Evolutionary conservation across 37 sponge, comb jelly and placozoan genomes (phyloP), one percentile per base, ranked within the genome.

Genomic region (Eunapius fragilis): DNA sequence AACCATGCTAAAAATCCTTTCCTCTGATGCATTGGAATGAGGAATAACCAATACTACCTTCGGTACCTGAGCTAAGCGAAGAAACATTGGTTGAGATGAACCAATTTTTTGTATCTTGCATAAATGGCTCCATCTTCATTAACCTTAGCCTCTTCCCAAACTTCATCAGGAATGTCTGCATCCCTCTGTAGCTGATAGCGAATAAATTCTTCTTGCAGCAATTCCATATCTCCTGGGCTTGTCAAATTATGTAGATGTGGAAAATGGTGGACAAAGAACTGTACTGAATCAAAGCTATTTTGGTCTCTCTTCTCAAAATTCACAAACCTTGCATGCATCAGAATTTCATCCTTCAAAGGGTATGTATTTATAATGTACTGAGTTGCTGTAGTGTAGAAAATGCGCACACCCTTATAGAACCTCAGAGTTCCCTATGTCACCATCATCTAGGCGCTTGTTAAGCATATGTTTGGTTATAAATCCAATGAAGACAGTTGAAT

Each of bases 261-360:
- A 45, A 26, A 82, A 2, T 74, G 4, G 2, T 77, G 37, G 11
- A 82, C 74, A 69, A 86, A 91, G 30, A 75, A 91, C 35, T 71
- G 70, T 1, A 91, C 91, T 70, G 82, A 74, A 38, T 69, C 33
- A 31, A 87, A 49, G 31, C 35, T 35, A 13, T 32, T 6, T 36
- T 45, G 17, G 31, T 76, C 82, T 47, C 92, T 37, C 31, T 37
- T 19, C 4, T 28, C 41, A 80, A 92, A 88, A 30, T 84, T 75
- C 10, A 88, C 76, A 88, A 92, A 92, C 37, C 37, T 36, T 22
- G 84, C 87, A 87, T 83, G 33, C 41, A 25, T 23, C 17, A 93
- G 77, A 2, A 93, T 37, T 28, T 69, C 75, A 88, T 92, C 92
- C 26, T 80, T 73, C 7, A 86, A 36, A 19, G 93, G 93, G 27